A percentile compares a stretch with the other conserved stretches of the same genome.
phyloP scores from a whole-genome alignment of 30 jellyfish, hydroid and myxozoan genomes.

The Mastigias papua region DNA sequence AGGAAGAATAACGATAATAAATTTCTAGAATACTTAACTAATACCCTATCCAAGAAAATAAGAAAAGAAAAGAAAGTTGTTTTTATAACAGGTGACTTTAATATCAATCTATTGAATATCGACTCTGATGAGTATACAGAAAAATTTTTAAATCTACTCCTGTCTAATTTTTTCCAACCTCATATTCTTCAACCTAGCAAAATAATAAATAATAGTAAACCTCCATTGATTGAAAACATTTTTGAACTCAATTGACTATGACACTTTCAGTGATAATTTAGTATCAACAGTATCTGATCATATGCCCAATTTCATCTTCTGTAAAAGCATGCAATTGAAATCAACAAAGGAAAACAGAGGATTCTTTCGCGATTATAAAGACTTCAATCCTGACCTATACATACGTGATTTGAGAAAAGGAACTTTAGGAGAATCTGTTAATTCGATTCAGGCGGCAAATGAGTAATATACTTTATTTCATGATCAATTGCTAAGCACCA shows the following conservation, averaged over 20 bases:
- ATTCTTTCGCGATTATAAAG: conserved; percentile 48
- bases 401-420: conserved; percentile 33
- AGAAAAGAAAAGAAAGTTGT: conserved; percentile 39
- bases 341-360: conserved; percentile 26
- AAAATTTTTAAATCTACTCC: conserved; percentile 39
- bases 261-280: conserved; percentile 43
- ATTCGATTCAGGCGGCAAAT: conserved; percentile 47
- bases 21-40: conserved; percentile 40
- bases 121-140: conserved; percentile 54
- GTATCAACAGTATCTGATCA: conserved; percentile 49
- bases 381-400: conserved; percentile 22
- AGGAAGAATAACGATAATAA: conserved; percentile 30
- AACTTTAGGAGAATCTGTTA: background rate
- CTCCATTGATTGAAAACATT: conserved; percentile 55
- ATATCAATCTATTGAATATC: conserved; percentile 42
- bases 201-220: conserved; percentile 11
- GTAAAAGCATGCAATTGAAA: conserved; percentile 24
- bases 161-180: conserved; percentile 62
- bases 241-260: conserved; percentile 41
- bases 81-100: conserved; percentile 46
- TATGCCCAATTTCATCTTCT: conserved; percentile 47
- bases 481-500: background rate
- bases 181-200: conserved; percentile 50
- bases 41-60: conserved; percentile 11
- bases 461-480: conserved; percentile 59